Base-by-base conservation (phyloP, 2,797 vertebrate species). In the Scolopax bukidnonensis region DNA sequence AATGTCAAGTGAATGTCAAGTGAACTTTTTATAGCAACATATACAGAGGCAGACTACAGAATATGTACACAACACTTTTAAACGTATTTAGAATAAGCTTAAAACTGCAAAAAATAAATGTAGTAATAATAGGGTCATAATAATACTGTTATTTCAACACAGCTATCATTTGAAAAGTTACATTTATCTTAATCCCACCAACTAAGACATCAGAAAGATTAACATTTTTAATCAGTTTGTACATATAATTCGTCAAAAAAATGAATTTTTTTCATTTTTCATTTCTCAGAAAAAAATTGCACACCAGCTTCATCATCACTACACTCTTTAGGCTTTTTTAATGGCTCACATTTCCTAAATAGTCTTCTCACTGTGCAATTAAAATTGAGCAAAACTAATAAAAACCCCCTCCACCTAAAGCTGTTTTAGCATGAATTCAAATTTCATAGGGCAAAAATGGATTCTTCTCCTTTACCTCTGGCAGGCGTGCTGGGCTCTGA, bases 241-340 rank as follows among this genome's bases (percentile, higher is more conserved):
- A 54, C 45, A 21, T 47, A 51, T 68, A 67, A 63, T 93, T 69
- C 76, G 64, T 87, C 96, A 59, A n/a, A 80, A 60, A 36, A 36
- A 36, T 36, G 36, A 36, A 36, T 36, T 36, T 36, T 36, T 36
- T 36, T 36, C 36, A 36, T 36, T 36, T 36, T 36, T 36, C 36
- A 36, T 36, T 36, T 36, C 47, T 77, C 36, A 28, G 83, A 63
- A 91, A 89, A 89, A 89, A 91, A 93, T 63, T 48, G 20, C 61
- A 33, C 38, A 32, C 28, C 36, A 65, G 40, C 36, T 93, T 89
- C 65, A 47, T 28, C 45, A 75, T 54, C 57, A 65, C 53, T 65
- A 32, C 61, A 21, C 33, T 71, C 30, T 65, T 92, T 78, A 43
- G 90, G 80, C 47, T 71, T 80, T 94, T 75, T 86, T 87, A 96